These are phyloP conservation scores for Autographa gamma DNA, from an alignment of 2,888 invertebrate species.

Conservation along the genomic window DNA sequence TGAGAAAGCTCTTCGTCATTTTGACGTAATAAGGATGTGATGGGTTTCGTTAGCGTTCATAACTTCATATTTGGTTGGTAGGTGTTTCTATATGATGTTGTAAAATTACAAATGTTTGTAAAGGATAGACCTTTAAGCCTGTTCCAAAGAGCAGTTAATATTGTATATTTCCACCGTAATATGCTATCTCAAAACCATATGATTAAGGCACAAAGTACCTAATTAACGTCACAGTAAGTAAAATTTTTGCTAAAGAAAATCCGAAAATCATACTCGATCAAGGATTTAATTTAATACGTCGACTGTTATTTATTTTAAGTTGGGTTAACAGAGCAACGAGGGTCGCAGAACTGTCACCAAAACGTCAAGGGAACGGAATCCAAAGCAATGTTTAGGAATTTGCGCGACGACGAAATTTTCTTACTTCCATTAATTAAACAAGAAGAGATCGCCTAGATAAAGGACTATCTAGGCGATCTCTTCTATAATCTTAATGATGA, in stretches of 20 bases:
- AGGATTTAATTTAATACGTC: background rate
- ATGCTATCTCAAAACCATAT: no score
- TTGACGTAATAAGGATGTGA: conserved; percentile 15
- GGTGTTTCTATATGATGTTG: background rate
- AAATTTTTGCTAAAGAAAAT: no score
- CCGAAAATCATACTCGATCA: background rate
- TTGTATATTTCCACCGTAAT: no score
- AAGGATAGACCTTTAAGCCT: no score
- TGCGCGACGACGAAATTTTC: conserved; percentile 75
- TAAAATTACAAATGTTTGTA: no score
- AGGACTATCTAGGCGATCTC: no score
- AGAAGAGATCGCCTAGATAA: conserved; percentile 86
- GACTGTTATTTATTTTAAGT: conserved; percentile 49
- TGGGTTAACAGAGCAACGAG: conserved; percentile 56
- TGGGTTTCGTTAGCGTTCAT: background rate
- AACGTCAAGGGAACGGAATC: conserved; percentile 63
- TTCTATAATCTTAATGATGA: conserved; percentile 88
- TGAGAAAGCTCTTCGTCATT: conserved; percentile 28
- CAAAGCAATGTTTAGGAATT: conserved; percentile 63
- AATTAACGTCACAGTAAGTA: no score
- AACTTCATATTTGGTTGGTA: background rate
- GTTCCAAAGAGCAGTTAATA: no score
- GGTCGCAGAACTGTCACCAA: conserved; percentile 59
- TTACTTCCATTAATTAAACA: conserved; percentile 87
- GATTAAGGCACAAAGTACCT: no score